phyloP scores from a whole-genome alignment of 2,113 vertebrate species.

The Brienomyrus longianalis region DNA sequence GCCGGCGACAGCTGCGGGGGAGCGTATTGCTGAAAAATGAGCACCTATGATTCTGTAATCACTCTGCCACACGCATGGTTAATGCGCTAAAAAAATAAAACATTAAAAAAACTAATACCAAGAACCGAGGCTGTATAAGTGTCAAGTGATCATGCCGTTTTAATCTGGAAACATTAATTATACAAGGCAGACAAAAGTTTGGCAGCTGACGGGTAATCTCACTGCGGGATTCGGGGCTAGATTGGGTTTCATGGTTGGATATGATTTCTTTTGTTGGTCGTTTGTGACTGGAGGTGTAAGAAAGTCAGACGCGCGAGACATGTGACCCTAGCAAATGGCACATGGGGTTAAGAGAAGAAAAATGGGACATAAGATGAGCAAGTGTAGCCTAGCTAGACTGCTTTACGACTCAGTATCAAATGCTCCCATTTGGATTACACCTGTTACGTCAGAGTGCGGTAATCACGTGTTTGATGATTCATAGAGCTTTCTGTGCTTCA shows the following conservation, averaged over 20 bases:
- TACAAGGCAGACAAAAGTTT: background rate
- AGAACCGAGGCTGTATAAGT: background rate
- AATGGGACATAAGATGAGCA: background rate
- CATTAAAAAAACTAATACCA: background rate
- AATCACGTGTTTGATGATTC: background rate
- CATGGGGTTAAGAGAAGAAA: background rate
- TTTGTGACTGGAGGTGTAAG: background rate
- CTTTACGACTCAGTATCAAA: background rate
- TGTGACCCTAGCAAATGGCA: background rate
- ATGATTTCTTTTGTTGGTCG: background rate
- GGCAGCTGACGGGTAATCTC: background rate
- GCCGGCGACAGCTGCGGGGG: conserved; percentile 95
- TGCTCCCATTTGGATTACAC: background rate
- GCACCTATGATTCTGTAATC: conserved; percentile 79
- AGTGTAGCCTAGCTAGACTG: background rate
- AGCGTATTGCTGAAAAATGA: conserved; percentile 95
- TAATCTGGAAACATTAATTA: background rate
- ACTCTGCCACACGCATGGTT: conserved; percentile 46
- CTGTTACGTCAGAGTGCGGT: background rate
- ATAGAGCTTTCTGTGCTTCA: background rate
- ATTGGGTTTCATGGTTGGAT: background rate
- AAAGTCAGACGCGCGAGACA: background rate
- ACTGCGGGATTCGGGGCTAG: background rate
- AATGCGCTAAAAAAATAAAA: conserved; percentile 1
- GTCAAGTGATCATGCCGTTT: background rate